Conservation (phyloP, 2,888 invertebrate species). For the Linyphia triangularis region DNA sequence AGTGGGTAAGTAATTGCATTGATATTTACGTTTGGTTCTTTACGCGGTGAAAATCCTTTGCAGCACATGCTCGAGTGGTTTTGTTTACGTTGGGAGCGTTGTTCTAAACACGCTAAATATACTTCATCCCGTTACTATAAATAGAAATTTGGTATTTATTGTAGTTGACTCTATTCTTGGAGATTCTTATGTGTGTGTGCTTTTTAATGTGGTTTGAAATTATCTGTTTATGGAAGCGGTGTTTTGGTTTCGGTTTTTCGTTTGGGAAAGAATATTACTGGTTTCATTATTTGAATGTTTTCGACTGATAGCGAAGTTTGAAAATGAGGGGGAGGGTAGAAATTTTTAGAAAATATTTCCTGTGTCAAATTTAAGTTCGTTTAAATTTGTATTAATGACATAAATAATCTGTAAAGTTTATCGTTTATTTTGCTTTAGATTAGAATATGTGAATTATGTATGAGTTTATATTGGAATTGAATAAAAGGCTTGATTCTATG, state of each 20-base stretch:
- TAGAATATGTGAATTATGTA: no score
- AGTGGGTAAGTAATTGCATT: background rate
- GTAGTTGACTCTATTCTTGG: background rate
- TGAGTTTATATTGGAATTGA: no score
- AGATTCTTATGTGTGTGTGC: background rate
- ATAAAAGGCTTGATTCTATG: no score
- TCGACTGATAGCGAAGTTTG: no score
- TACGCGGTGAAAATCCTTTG: background rate
- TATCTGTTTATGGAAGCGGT: background rate
- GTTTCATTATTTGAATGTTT: no score
- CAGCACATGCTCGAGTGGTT: conserved; percentile 8
- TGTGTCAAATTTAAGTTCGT: no score
- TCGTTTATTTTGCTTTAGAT: no score
- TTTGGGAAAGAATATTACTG: no score
- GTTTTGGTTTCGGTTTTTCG: background rate
- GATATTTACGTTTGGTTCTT: background rate
- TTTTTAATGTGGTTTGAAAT: background rate
- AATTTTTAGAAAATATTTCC: no score
- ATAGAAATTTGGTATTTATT: conserved; percentile 12
- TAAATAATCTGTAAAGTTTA: no score
- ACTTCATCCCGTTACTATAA: background rate
- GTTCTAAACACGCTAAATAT: conserved; percentile 18
- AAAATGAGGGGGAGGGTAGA: no score
- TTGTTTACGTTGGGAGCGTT: conserved; percentile 36
- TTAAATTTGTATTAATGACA: no score